Evolutionary conservation across 2,888 invertebrate genomes (phyloP).

Genomic region (Thymelicus acteon): DNA sequence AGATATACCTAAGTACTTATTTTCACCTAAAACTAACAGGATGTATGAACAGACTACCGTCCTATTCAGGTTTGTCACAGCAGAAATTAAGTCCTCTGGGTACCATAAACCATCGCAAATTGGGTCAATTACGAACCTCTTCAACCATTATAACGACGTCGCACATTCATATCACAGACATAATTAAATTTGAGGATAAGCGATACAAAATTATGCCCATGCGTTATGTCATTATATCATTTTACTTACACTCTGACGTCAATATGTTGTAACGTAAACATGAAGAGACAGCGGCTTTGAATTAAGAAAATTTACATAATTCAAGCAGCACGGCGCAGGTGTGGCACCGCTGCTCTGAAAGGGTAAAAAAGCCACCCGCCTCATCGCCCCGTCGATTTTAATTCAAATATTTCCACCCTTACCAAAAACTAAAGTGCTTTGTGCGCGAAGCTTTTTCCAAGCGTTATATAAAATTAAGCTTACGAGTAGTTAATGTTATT

Average conservation of each 20-base stretch:
- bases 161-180: too few species aligned
- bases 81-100: background rate
- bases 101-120: background rate
- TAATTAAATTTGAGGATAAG: background rate
- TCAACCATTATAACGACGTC: too few species aligned
- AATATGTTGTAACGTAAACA: conserved; percentile 33
- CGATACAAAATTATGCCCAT: conserved; percentile 2
- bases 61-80: background rate
- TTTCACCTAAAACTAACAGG: too few species aligned
- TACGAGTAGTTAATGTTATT: background rate
- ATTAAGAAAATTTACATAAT: conserved; percentile 53
- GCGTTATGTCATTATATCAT: conserved; percentile 1
- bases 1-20: too few species aligned
- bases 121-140: background rate
- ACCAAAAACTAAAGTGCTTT: conserved; percentile 10
- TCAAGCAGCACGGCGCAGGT: conserved; percentile 47
- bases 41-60: too few species aligned
- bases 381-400: conserved; percentile 44
- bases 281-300: conserved; percentile 39
- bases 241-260: background rate
- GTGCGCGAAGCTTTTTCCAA: conserved; percentile 3
- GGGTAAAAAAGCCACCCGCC: conserved; percentile 47
- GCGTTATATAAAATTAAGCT: conserved; percentile 3
- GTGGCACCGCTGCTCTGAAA: conserved; percentile 45
- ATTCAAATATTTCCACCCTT: conserved; percentile 20